These are phyloP conservation scores for Ariolimax columbianus DNA, from an alignment of 2,888 invertebrate genomes.

Conservation along the genomic window DNA sequence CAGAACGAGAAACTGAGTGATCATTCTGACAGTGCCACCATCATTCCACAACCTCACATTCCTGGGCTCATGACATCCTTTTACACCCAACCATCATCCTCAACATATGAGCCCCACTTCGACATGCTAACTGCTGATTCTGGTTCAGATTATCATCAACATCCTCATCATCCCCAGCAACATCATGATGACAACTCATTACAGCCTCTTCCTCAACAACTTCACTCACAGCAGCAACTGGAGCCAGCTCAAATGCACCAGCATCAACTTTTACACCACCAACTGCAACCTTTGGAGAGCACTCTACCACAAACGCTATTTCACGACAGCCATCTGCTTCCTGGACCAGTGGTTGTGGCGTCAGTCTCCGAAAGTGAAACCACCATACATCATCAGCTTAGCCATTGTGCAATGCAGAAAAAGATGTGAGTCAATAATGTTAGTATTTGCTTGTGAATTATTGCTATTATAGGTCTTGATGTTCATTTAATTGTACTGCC, in stretches of 20 bases:
- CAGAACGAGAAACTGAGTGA: neutral
- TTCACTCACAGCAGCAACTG: neutral
- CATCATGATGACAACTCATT: slow-evolving; percentile 4
- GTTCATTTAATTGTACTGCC: too few relatives aligned
- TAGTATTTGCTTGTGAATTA: neutral
- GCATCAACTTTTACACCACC: slow-evolving; percentile 7
- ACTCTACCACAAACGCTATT: slow-evolving; percentile 28
- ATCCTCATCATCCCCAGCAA: neutral
- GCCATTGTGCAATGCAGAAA: neutral
- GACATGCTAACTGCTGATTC: slow-evolving; percentile 28
- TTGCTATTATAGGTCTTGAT: too few relatives aligned
- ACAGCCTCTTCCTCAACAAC: neutral
- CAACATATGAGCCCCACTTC: slow-evolving; percentile 25
- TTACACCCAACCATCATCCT: neutral
- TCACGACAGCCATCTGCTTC: neutral
- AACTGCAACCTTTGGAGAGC: slow-evolving; percentile 13
- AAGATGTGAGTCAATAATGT: slow-evolving; percentile 10
- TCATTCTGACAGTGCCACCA: neutral
- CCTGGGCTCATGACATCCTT: neutral
- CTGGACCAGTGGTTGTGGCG: slow-evolving; percentile 1
- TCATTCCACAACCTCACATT: slow-evolving; percentile 32
- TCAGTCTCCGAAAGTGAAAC: neutral
- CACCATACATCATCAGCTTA: neutral
- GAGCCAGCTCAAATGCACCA: slow-evolving; percentile 8
- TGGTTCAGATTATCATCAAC: slow-evolving; percentile 9